Percentiles rank a stretch among this genome's conserved stretches.
Evolutionary conservation across 92 coral and sea anemone species (phyloP).

Genomic region (Porites rus): DNA sequence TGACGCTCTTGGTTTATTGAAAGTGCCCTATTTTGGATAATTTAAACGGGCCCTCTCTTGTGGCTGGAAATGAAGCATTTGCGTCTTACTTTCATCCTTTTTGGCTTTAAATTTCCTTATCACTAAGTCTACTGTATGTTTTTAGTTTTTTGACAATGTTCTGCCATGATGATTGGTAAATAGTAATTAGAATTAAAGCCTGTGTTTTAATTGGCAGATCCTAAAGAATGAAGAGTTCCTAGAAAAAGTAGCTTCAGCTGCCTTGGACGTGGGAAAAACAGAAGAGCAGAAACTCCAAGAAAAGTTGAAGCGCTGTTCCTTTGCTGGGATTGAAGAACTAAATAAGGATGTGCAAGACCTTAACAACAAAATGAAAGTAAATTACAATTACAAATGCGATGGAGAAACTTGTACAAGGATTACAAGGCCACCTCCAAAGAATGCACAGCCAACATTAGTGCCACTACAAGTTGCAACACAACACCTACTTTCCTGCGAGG

Average conservation of each 20-base stretch:
- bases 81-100: no score
- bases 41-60: no score
- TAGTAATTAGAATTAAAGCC: no score
- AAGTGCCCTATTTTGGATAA: no score
- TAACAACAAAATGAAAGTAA: not conserved
- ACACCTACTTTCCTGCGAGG: conserved; percentile 57
- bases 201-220: conserved; percentile 47
- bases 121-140: no score
- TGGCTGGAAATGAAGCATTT: no score
- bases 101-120: no score
- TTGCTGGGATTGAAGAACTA: conserved; percentile 66
- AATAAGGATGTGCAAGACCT: conserved; percentile 52
- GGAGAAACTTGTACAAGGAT: conserved; percentile 1
- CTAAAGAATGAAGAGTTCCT: conserved; percentile 68
- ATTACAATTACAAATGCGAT: conserved; percentile 9
- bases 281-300: conserved; percentile 79
- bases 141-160: no score
- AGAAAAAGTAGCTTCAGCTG: conserved; percentile 71
- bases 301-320: conserved; percentile 77
- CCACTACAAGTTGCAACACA: conserved; percentile 43
- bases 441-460: not conserved
- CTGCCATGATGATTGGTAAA: no score
- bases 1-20: no score
- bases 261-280: conserved; percentile 67
- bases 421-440: not conserved